Base-by-base conservation (phyloP, 2,113 vertebrate genomes). In the Paralichthys olivaceus region DNA sequence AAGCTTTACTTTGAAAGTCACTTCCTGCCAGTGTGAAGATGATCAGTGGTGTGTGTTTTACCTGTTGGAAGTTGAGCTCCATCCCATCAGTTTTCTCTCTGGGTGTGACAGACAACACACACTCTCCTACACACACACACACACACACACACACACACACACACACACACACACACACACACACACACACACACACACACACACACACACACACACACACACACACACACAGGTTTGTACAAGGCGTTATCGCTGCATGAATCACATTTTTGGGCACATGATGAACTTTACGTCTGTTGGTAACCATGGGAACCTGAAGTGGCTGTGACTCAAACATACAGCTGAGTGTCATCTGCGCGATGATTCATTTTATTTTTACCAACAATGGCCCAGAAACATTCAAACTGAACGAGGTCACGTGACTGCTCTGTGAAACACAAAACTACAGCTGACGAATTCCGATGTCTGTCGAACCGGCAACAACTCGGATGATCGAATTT, bases 61-160 rank as follows among this genome's bases (percentile, higher is more conserved):
- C 97, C 96, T 98, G 98, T 77, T 99, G 97, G 87, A 99, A 99
- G 81, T 98, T 99, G 12, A 99, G 96, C 91, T 97, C 96, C 89
- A 99, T 95, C 19, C 92, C 96, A 20, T 97, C 95, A 0, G 95
- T 90, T 1, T 95, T 95, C 81, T 98, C 96, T 72, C 94, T 91
- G 1, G 96, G 97, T 11, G 95, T 94, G 60, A 96, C 95, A 61
- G 95, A 96, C 76, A 99, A 74, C 83, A 99, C 95, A 80, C 96
- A 98, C 66, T 99, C 96, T 37, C 98, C 98, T 98, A 56, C 1
- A 55, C 22, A 55, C 20, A 54, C 53, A 54, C 53, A 53, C 49
- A 47, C 45, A 47, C 45, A 47, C 45, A 51, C 49, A 51, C 47
- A 49, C 45, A 49, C 17, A 47, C 45, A 47, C 45, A 47, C 45